phyloP scores from a whole-genome alignment of 2,113 vertebrate genomes.

The Empidonax traillii region DNA sequence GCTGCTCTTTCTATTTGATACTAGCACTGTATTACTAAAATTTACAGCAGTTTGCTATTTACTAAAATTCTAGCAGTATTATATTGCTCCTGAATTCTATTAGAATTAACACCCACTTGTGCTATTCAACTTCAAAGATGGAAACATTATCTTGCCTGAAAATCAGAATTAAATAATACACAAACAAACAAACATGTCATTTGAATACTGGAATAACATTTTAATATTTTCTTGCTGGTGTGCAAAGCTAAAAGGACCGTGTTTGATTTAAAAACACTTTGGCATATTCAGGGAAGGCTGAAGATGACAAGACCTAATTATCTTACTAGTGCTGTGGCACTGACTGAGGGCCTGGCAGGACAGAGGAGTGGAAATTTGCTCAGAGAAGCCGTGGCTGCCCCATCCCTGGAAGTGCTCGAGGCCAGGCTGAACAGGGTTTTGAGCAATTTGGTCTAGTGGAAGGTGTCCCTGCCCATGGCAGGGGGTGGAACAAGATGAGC shows the following conservation, averaged over 20 bases:
- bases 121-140: constrained; percentile 30
- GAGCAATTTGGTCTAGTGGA: rapidly evolving
- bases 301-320: background rate
- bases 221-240: background rate
- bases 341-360: background rate
- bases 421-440: rapidly evolving
- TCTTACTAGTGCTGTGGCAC: background rate
- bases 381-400: background rate
- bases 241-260: background rate
- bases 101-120: constrained; percentile 51
- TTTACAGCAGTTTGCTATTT: constrained; percentile 35
- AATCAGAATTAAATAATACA: constrained; percentile 33
- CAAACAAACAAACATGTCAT: constrained; percentile 28
- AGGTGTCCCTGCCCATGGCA: background rate
- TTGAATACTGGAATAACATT: background rate
- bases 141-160: constrained; percentile 3
- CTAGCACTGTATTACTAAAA: constrained; percentile 9
- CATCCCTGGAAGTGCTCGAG: rapidly evolving
- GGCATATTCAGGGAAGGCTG: background rate
- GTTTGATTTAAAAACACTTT: background rate
- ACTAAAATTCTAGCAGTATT: constrained; percentile 32
- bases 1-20: constrained; percentile 45
- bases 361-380: background rate
- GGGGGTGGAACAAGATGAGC: rapidly evolving
- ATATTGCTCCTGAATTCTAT: background rate